Percentiles rank a stretch among this genome's conserved stretches.
Conservation (phyloP, 2,888 invertebrate species). For the Horisme vitalbata region DNA sequence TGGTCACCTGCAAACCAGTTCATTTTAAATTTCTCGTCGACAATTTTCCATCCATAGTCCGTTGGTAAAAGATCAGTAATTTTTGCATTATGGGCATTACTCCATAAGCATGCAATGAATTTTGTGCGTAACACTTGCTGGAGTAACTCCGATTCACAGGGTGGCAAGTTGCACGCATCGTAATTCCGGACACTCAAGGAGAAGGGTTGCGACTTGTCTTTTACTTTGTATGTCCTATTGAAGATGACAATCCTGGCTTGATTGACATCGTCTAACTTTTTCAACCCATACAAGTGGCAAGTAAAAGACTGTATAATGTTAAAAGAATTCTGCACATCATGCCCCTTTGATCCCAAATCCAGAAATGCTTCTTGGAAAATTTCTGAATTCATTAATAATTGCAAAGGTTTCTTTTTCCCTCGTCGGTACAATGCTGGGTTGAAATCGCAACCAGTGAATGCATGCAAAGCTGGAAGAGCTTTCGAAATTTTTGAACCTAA, state of each 20-base stretch:
- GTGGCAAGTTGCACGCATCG: constrained; percentile 35
- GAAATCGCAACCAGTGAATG: constrained; percentile 38
- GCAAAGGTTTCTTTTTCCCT: constrained; percentile 4
- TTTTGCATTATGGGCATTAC: constrained; percentile 25
- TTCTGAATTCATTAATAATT: not conserved
- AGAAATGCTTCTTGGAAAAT: constrained; percentile 5
- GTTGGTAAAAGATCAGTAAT: constrained; percentile 8
- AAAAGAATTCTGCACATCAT: not conserved
- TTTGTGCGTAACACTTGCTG: constrained; percentile 28
- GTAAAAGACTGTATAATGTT: not conserved
- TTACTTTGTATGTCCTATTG: constrained; percentile 31
- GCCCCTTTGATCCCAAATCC: not conserved
- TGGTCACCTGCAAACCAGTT: constrained; percentile 33
- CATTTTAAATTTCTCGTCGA: constrained; percentile 8
- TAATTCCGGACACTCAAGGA: constrained; percentile 27
- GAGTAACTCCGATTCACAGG: constrained; percentile 24
- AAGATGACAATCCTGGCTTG: no score
- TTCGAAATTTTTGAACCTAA: constrained; percentile 33
- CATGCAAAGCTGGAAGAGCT: constrained; percentile 42
- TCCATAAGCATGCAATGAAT: constrained; percentile 36
- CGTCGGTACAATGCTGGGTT: constrained; percentile 22
- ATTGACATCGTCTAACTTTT: no score
- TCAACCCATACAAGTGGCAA: no score
- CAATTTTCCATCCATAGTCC: constrained; percentile 11
- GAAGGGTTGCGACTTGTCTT: constrained; percentile 29